Evolutionary conservation across 2,888 invertebrate species (phyloP).

Genomic region (Cryptosula pallasiana): DNA sequence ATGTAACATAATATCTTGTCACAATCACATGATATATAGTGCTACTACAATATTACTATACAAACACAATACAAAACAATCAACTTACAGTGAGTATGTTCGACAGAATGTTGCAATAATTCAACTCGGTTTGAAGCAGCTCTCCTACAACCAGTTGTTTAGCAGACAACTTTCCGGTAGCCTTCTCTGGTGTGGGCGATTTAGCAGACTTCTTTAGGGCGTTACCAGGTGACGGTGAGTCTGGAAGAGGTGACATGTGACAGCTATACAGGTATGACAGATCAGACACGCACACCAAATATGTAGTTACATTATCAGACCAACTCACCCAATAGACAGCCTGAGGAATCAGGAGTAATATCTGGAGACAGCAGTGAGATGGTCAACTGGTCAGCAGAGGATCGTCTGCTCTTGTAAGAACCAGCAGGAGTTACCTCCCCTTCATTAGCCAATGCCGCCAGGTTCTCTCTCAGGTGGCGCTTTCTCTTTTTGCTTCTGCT

Average conservation of each 20-base stretch:
- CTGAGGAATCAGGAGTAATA: constrained; percentile 1
- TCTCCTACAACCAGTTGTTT: constrained; percentile 59
- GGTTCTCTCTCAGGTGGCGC: constrained; percentile 66
- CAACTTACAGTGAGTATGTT: constrained; percentile 74
- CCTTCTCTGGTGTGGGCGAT: constrained; percentile 17
- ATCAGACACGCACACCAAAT: too few relatives aligned
- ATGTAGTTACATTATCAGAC: too few relatives aligned
- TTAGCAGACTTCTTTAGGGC: neutral
- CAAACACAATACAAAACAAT: neutral
- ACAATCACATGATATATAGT: too few relatives aligned
- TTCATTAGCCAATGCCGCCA: constrained; percentile 58
- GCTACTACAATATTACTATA: too few relatives aligned
- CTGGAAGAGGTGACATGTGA: too few relatives aligned
- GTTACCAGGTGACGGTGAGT: constrained; percentile 8
- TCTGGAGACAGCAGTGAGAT: constrained; percentile 1
- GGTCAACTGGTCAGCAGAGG: neutral
- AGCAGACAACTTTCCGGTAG: constrained; percentile 29
- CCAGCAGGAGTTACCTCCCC: constrained; percentile 41
- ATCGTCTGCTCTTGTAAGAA: neutral
- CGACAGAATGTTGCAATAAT: constrained; percentile 90
- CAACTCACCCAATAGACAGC: constrained; percentile 4
- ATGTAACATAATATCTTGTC: too few relatives aligned
- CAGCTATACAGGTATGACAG: too few relatives aligned
- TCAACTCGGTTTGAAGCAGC: constrained; percentile 90
- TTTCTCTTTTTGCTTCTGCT: constrained; percentile 61